phyloP scores from a whole-genome alignment of 2,797 vertebrate genomes.

The Brotogeris chrysoptera region DNA sequence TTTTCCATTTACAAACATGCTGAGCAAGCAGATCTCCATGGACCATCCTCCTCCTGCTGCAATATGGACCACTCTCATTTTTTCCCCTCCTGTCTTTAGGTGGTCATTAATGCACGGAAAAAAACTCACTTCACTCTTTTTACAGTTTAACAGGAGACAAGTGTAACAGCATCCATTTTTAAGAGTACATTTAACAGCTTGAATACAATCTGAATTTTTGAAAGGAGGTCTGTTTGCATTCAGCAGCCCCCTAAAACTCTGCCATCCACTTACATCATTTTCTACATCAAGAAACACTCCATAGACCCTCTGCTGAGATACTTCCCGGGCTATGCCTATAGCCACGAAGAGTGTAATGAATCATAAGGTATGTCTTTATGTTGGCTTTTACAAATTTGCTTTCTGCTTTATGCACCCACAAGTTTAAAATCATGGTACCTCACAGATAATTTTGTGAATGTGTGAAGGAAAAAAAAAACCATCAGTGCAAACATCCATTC shows the following conservation, averaged over 20 bases:
- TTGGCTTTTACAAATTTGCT: background rate
- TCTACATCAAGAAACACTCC: background rate
- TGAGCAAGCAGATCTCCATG: background rate
- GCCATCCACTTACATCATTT: background rate
- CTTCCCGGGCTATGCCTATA: background rate
- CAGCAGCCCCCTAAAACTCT: background rate
- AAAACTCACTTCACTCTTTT: background rate
- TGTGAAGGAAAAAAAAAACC: rapidly evolving
- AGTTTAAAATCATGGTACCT: background rate
- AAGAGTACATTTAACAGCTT: background rate
- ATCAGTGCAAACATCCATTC: background rate
- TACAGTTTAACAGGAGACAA: background rate
- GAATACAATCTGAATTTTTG: background rate
- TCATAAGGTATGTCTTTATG: background rate
- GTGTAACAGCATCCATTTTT: background rate
- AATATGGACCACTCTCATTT: background rate
- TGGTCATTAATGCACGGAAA: background rate
- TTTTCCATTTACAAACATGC: background rate
- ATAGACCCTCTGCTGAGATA: background rate
- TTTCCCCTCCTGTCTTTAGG: background rate
- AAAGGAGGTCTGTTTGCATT: background rate
- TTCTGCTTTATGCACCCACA: background rate
- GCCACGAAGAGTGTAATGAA: background rate
- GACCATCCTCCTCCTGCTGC: background rate
- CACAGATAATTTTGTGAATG: background rate